Evolutionary conservation across 2,113 vertebrate genomes (phyloP), one percentile per base, ranked within the genome.

Genomic region (Nanorana parkeri): DNA sequence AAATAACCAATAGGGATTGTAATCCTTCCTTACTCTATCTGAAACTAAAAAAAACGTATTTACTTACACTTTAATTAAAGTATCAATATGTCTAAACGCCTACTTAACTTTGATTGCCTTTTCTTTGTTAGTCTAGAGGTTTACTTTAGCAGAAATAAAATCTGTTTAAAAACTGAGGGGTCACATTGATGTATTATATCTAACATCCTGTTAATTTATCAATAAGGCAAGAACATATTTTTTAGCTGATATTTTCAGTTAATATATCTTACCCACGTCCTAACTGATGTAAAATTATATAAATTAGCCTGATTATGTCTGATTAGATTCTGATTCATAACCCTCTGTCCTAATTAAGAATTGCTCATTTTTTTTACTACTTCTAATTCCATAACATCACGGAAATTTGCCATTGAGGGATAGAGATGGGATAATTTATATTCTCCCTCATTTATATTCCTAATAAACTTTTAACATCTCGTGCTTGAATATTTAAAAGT

Each of bases 241-340:
- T 68, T 41, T 66, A 66, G 36, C 24, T 58, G 52, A 19, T 51
- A n/a, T 66, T 54, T 21, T 7, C 54, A 26, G 29, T 29, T 76
- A 66, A 83, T 76, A 51, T 56, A 68, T 83, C 28, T 83, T 83
- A 51, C n/a, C 63, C 51, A 55, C 51, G 65, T 66, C 28, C 52
- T 66, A 81, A 74, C 51, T 36, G 41, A 81, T 74, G 24, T 73
- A 65, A 83, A 83, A 83, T 83, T 55, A 76, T 76, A 76, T 66
- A 68, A 83, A 83, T 83, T 75, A 68, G 28, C 23, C 68, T 83
- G 80, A 83, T 83, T 83, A 83, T 74, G 71, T 76, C 71, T 83
- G 80, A 83, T 83, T 83, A 83, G 52, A 20, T 32, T 24, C 28
- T 83, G 80, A 83, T 68, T 76, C 63, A 83, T 76, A 76, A 68